Base-by-base conservation (phyloP, 2,113 vertebrate species). In the Himantopus leucocephalus region DNA sequence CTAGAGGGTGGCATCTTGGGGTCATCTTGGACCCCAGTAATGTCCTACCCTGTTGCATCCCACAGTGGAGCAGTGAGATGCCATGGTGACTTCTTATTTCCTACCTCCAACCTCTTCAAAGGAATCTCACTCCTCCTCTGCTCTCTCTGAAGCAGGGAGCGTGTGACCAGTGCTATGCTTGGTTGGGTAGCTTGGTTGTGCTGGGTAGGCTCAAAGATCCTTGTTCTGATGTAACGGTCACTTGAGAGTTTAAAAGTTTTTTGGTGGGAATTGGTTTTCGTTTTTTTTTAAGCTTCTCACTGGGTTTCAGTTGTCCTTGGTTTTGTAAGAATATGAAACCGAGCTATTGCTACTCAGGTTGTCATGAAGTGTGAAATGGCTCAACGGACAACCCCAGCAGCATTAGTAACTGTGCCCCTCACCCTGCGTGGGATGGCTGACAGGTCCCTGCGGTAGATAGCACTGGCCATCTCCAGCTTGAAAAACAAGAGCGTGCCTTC, bases 351-450 rank as follows among this genome's bases (percentile, higher is more conserved):
- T 91, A 4, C 17, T 48, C 13, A 45, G 15, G 48, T 64, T 85
- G 45, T 48, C 20, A 4, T 4, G 58, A 70, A 79, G 43, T 8
- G 0, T 0, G 2, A 53, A 83, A 22, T n/a, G 58, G 34, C 48
- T 47, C 43, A 68, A 50, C 0, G 2, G 26, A 10, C 52, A 56
- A 13, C 6, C 39, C 34, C 9, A 2, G 47, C 3, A 2, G 66
- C 41, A 20, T 32, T 17, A 23, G 11, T 67, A 62, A 14, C 58
- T 21, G 16, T 59, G 50, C 17, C 58, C 34, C 45, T 72, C 34
- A 30, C 35, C 53, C 48, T 11, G 19, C 0, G 0, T 20, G n/a
- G 35, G 32, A 32, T 0, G 2, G 59, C 68, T 58, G 78, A 5
- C 48, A 56, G 19, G 24, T 70, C 52, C 52, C 56, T 63, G 34